Conservation (phyloP, 1,140 invertebrate genomes). For the Oryctes rhinoceros region DNA sequence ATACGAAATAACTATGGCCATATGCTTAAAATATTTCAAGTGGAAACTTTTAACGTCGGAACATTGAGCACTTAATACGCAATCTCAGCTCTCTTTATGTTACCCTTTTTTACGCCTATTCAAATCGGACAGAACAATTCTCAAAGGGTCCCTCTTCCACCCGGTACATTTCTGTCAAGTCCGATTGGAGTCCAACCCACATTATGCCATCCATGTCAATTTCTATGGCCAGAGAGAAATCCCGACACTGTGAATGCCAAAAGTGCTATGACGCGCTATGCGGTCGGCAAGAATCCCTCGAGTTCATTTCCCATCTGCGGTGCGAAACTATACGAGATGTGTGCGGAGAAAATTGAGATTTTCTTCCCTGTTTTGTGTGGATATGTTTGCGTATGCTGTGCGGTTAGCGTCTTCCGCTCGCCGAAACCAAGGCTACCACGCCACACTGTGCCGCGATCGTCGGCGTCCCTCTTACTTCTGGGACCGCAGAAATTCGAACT, state of each 20-base stretch:
- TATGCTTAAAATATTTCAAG: constrained; percentile 9
- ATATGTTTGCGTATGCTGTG: constrained; percentile 20
- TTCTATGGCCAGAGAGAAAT: constrained; percentile 18
- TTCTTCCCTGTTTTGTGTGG: constrained; percentile 24
- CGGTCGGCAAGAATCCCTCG: constrained; percentile 11
- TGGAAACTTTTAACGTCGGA: background rate
- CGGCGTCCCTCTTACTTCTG: background rate
- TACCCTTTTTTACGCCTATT: constrained; percentile 3
- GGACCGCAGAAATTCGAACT: constrained; percentile 27
- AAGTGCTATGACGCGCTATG: constrained; percentile 20
- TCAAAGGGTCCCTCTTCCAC: constrained; percentile 20
- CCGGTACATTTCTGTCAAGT: constrained; percentile 21
- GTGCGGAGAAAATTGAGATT: constrained; percentile 24
- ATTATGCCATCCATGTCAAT: constrained; percentile 32
- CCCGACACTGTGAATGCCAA: constrained; percentile 10
- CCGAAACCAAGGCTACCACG: background rate
- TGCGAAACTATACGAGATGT: background rate
- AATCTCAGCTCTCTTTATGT: constrained; percentile 2
- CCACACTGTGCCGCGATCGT: background rate
- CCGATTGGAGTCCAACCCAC: constrained; percentile 22
- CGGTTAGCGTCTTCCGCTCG: background rate
- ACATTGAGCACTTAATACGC: constrained; percentile 24
- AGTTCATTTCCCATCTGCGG: constrained; percentile 27
- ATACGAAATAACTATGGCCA: background rate
- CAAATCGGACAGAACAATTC: constrained; percentile 6